Conservation (phyloP, 2,888 invertebrate genomes). For the Lordiphosa fenestrarum region DNA sequence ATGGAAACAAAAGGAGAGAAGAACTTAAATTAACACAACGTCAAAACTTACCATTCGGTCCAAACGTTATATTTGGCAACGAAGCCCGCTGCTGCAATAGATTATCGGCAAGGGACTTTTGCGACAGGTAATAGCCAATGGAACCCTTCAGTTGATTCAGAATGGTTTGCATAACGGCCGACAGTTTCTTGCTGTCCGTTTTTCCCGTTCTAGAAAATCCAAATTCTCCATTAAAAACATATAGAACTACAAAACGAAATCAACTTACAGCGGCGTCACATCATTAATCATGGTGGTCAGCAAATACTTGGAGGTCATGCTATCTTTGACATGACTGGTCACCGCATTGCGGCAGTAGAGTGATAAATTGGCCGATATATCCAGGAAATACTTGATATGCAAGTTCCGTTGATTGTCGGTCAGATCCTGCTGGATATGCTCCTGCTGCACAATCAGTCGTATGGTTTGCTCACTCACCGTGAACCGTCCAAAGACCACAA, state of each 20-base stretch:
- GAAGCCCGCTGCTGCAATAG: constrained; percentile 69
- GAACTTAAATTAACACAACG: too few relatives aligned
- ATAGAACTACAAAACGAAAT: too few relatives aligned
- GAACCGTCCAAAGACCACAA: constrained; percentile 88
- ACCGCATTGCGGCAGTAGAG: constrained; percentile 86
- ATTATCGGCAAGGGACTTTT: constrained; percentile 81
- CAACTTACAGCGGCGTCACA: constrained; percentile 37
- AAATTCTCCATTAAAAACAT: background rate
- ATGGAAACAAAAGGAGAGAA: too few relatives aligned
- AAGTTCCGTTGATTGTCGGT: constrained; percentile 76
- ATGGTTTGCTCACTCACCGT: constrained; percentile 80
- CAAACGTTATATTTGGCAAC: constrained; percentile 49
- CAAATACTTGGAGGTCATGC: constrained; percentile 51
- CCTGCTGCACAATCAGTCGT: constrained; percentile 66
- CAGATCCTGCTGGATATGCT: constrained; percentile 36
- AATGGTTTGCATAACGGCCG: constrained; percentile 81
- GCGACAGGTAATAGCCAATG: constrained; percentile 82
- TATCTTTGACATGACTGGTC: constrained; percentile 82
- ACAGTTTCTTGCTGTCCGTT: constrained; percentile 70
- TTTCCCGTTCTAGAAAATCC: constrained; percentile 24
- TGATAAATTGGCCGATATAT: constrained; percentile 87
- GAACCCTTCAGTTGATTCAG: constrained; percentile 82
- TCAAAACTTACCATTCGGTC: constrained; percentile 34
- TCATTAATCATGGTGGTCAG: constrained; percentile 54
- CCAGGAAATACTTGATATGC: constrained; percentile 81